Conservation (phyloP, 2,113 vertebrate genomes). For the Semnornis frantzii region DNA sequence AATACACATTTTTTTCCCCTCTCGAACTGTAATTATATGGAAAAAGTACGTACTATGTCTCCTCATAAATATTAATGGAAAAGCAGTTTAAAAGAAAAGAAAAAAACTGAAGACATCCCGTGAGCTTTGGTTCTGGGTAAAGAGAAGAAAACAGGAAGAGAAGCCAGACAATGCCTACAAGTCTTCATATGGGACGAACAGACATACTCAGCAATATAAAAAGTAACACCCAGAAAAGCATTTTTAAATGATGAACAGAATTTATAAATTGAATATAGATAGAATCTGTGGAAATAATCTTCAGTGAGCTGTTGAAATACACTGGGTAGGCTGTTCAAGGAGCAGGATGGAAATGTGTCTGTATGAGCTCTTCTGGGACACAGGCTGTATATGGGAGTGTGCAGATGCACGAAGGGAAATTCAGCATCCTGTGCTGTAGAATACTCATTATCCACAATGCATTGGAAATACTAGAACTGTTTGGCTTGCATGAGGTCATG, state of each 20-base stretch:
- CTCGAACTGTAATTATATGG: not conserved
- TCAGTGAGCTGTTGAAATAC: not conserved
- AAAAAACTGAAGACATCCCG: not conserved
- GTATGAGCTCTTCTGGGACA: not conserved
- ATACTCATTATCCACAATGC: not conserved
- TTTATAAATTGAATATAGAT: not conserved
- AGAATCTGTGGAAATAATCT: not conserved
- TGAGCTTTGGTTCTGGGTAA: not conserved
- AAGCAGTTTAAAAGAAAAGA: not conserved
- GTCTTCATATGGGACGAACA: not conserved
- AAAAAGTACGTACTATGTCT: not conserved
- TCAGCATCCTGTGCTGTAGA: not conserved
- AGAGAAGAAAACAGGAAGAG: not conserved
- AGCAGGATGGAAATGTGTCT: not conserved
- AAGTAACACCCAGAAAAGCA: not conserved
- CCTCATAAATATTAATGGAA: not conserved
- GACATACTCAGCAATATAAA: not conserved
- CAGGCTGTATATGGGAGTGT: not conserved
- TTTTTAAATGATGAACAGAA: not conserved
- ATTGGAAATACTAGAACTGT: not conserved
- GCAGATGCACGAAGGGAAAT: not conserved
- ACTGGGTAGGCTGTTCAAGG: not conserved
- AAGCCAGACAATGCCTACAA: not conserved
- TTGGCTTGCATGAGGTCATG: not conserved
- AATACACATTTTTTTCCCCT: not conserved